Evolutionary conservation across 2,113 vertebrate species (phyloP).

Genomic region (Ptychochromis oligacanthus): DNA sequence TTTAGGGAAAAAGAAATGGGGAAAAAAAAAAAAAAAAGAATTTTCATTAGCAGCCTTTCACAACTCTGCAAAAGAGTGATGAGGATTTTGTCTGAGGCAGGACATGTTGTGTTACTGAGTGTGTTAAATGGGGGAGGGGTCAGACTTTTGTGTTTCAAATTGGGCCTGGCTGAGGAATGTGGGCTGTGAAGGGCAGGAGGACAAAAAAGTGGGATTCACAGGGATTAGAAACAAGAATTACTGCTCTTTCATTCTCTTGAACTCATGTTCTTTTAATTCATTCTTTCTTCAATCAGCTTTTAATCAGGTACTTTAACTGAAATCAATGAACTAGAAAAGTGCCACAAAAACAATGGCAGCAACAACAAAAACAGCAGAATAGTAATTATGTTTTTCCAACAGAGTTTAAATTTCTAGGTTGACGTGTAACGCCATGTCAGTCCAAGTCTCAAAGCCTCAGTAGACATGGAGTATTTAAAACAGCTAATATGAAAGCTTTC

Average conservation of each 20-base stretch:
- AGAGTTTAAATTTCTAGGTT: conserved; percentile 2
- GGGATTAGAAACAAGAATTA: conserved; percentile 48
- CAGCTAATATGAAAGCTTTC: conserved; percentile 12
- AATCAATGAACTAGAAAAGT: not conserved
- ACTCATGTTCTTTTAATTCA: conserved; percentile 48
- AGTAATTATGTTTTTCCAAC: conserved; percentile 6
- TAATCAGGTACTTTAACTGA: conserved; percentile 50
- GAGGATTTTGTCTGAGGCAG: conserved; percentile 12
- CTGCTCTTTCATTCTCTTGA: conserved; percentile 12
- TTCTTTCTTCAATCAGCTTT: conserved; percentile 40
- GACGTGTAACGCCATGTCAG: not conserved
- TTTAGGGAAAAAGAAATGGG: too few relatives aligned
- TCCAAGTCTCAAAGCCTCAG: not conserved
- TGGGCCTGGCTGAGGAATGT: conserved; percentile 60
- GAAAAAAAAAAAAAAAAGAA: not conserved
- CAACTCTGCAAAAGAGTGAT: conserved; percentile 4
- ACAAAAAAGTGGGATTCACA: conserved; percentile 48
- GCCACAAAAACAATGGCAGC: too few relatives aligned
- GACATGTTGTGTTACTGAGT: not conserved
- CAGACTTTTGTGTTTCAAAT: conserved; percentile 66
- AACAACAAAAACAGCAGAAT: not conserved
- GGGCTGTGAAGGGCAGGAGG: conserved; percentile 46
- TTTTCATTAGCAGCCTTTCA: conserved; percentile 20
- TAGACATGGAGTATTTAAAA: not conserved
- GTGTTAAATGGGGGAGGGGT: conserved; percentile 47